Conservation (phyloP, 2,797 vertebrate species). For the Chromis chromis region DNA sequence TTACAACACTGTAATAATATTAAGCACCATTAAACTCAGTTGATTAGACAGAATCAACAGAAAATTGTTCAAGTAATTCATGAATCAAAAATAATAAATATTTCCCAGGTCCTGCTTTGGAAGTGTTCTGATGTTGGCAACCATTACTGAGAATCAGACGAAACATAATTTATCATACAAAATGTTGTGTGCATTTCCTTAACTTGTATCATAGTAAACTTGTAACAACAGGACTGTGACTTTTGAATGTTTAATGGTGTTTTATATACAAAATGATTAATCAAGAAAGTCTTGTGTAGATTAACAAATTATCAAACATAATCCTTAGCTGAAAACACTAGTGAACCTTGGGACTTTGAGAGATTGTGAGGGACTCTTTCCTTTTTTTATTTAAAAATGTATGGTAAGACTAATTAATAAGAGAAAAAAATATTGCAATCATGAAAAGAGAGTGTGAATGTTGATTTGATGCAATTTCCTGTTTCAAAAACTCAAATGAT, state of each 20-base stretch:
- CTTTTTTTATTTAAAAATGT: background rate
- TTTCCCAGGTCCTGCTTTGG: background rate
- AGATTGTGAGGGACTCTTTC: background rate
- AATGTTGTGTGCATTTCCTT: background rate
- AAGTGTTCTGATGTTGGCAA: background rate
- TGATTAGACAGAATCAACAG: background rate
- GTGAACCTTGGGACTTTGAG: background rate
- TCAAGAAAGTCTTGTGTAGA: background rate
- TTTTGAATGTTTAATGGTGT: background rate
- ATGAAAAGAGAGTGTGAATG: background rate
- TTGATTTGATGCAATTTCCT: background rate
- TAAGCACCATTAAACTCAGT: background rate
- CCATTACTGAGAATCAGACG: background rate
- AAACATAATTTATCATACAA: background rate
- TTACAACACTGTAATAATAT: background rate
- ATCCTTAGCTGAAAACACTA: background rate
- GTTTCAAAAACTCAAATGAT: background rate
- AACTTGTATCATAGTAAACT: background rate
- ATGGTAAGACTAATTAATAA: background rate
- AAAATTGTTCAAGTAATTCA: background rate
- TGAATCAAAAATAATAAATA: background rate
- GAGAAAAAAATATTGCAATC: background rate
- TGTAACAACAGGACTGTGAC: background rate
- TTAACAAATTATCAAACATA: background rate
- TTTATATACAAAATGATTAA: background rate